Evolutionary conservation across 2,888 invertebrate species (phyloP).

Genomic region (Carcina quercana): DNA sequence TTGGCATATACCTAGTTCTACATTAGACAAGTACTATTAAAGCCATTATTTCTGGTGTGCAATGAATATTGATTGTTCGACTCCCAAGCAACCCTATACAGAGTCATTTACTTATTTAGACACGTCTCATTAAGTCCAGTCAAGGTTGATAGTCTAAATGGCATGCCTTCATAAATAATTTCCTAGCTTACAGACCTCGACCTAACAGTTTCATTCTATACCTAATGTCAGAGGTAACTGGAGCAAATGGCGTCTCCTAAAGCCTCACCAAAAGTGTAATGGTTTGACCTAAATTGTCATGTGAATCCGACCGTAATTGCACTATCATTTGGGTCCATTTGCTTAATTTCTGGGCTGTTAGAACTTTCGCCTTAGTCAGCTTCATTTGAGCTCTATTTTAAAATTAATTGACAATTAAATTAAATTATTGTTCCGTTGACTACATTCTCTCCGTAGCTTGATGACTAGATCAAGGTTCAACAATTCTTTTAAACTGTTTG

Average conservation of each 20-base stretch:
- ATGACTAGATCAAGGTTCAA: no score
- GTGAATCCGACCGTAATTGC: conserved; percentile 35
- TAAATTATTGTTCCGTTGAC: no score
- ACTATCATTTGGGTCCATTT: conserved; percentile 20
- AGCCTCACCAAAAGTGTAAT: conserved; percentile 26
- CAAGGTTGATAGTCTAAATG: conserved; percentile 42
- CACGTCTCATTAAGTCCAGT: conserved; percentile 15
- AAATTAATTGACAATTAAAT: no score
- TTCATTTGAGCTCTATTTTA: no score
- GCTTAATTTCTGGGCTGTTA: conserved; percentile 27
- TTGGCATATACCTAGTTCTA: no score
- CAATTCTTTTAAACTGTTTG: no score
- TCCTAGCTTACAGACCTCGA: conserved; percentile 31
- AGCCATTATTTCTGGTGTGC: no score
- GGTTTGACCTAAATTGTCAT: conserved; percentile 36
- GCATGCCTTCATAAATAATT: conserved; percentile 29
- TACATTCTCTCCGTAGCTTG: no score
- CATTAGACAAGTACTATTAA: no score
- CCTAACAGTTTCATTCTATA: conserved; percentile 35
- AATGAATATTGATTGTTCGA: no score
- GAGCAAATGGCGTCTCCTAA: conserved; percentile 23
- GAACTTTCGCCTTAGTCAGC: conserved; percentile 14
- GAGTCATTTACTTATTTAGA: no score
- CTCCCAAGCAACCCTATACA: no score
- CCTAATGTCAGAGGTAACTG: conserved; percentile 41